Base-by-base conservation (phyloP, 1,140 invertebrate genomes). In the Hycleus cichorii region DNA sequence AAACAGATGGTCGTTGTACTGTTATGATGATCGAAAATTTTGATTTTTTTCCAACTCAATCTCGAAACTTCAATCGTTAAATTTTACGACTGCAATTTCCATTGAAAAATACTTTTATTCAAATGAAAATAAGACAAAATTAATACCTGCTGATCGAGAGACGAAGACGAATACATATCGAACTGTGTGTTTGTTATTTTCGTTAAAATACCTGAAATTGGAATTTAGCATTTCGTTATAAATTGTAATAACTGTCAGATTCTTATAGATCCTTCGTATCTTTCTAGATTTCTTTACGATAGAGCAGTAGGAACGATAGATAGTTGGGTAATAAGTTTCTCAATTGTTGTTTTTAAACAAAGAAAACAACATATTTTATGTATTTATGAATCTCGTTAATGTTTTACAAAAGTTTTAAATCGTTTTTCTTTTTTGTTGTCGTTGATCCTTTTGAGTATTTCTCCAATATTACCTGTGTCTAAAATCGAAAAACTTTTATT, bases 351-450 rank as follows among this genome's bases (percentile, higher is more conserved):
- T 43, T 45, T 39, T 42, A 54, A 52, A 54, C 51, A 42, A 45
- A 62, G 62, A 56, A 49, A 56, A 64, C 62, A 59, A 51, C 63
- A 61, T 56, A 64, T 62, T 62, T 64, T 64, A 64, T 64, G 58
- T 61, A 64, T 64, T 64, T 64, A 64, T 64, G 59, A 57, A 51
- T 64, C 62, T 52, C 54, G 18, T 18, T 18, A 18, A 18, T 18
- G 18, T 54, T 54, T 54, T 61, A 55, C 49, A 38, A 56, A 64
- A 61, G 62, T 59, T 64, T 60, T 18, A 18, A 18, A 60, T 56
- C 47, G 57, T 62, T 58, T 53, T 47, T 51, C 58, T 63, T 59
- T 58, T 58, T 63, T 57, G 52, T 57, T 57, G 48, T 57, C 32
- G 40, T 7, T 7, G 10, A 10, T 46, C 49, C 25, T 39, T 50